Base-by-base conservation (phyloP, 1,140 invertebrate genomes). In the Drosophila nikananu region DNA sequence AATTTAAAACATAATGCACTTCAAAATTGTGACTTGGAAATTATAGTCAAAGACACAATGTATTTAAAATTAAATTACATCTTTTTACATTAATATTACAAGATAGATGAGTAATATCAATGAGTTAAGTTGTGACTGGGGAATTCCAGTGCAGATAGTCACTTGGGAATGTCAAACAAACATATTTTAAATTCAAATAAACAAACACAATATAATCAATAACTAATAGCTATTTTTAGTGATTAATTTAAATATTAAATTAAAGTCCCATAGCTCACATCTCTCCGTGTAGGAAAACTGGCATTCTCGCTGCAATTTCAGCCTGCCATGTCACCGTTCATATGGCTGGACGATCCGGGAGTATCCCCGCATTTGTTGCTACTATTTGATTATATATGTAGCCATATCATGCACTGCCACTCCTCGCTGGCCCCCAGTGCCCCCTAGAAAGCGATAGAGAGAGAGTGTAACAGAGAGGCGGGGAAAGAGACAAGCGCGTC, bases 341-440 rank as follows among this genome's bases (percentile, higher is more conserved):
- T 82, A 87, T 87, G 80, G 64, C 64, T 79, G 77, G 77, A 32
- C 75, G 77, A 75, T 52, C 62, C 68, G 59, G 67, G 52, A 74
- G 77, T 65, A 77, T 77, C 65, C 55, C 63, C 71, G 76, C 76
- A 86, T 87, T 86, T 86, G 83, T 83, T 80, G 83, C 83, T 73
- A 83, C 72, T 89, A 89, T 87, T 89, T 89, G 84, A 89, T 89
- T 89, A 89, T 89, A 90, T 90, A 81, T 89, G 78, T 81, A 79
- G 70, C 81, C 73, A 73, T 89, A 89, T 87, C 84, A 89, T 84
- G 81, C 63, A 81, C 62, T 77, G 42, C 48, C 74, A 27, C n/a
- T 19, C 21, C 51, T 0, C 37, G 0, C 42, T 7, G 23, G 23
- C 37, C 54, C 48, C 25, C 6, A 10, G 13, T 23, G 2, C 13